A percentile compares a stretch with the other conserved stretches of the same genome.
phyloP scores from a whole-genome alignment of 2,888 invertebrate genomes.

The Synanthedon formicaeformis region DNA sequence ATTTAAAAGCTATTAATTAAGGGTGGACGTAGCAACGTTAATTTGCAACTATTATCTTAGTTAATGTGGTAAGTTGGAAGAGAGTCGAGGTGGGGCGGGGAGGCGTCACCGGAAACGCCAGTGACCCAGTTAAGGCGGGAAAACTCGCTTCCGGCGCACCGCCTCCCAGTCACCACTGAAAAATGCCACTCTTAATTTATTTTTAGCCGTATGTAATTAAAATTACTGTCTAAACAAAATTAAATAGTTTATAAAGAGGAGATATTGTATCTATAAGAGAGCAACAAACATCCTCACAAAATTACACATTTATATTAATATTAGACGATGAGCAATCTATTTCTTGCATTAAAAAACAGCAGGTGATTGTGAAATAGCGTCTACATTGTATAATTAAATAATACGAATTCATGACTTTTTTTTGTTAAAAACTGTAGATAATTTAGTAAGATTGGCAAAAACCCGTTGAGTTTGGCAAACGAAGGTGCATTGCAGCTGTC shows the following conservation, averaged over 20 bases:
- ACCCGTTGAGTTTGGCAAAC: background rate
- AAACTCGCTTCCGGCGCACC: slow-evolving; percentile 23
- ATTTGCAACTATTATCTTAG: slow-evolving; percentile 18
- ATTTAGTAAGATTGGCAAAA: background rate
- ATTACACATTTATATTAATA: no score
- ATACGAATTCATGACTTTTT: background rate
- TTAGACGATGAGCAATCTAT: no score
- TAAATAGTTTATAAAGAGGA: no score
- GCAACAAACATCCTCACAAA: no score
- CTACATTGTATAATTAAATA: background rate
- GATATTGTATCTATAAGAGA: no score
- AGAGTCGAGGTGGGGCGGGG: slow-evolving; percentile 17
- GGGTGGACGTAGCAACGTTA: slow-evolving; percentile 4
- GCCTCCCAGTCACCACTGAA: slow-evolving; percentile 21
- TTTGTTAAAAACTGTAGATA: background rate
- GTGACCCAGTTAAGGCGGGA: slow-evolving; percentile 25
- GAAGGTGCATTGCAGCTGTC: background rate
- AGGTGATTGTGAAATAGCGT: no score
- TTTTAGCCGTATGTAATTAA: no score
- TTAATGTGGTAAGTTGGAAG: slow-evolving; percentile 18
- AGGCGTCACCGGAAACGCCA: slow-evolving; percentile 6
- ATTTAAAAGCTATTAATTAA: no score
- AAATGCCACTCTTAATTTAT: slow-evolving; percentile 1
- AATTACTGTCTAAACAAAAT: no score
- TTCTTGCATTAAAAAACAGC: no score